These are phyloP conservation scores for Brachyistius frenatus DNA, from an alignment of 2,113 vertebrate genomes.

Conservation along the genomic window DNA sequence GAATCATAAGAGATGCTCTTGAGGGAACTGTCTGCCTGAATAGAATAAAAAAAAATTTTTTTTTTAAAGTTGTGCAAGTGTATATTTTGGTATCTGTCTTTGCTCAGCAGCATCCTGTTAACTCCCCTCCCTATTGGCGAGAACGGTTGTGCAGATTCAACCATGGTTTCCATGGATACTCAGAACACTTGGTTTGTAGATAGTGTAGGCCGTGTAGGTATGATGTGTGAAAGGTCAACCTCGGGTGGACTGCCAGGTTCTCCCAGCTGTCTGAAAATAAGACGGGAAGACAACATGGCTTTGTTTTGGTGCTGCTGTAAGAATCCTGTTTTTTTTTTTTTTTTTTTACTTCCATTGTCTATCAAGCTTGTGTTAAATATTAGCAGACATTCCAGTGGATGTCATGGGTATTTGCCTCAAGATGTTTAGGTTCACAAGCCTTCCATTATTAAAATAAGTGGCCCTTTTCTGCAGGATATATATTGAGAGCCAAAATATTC, in stretches of 20 bases:
- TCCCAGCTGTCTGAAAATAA: constrained; percentile 37
- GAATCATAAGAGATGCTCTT: not conserved
- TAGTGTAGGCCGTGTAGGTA: constrained; percentile 42
- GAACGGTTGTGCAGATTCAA: not conserved
- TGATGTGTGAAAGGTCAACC: constrained; percentile 48
- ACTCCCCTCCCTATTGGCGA: not conserved
- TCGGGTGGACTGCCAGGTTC: constrained; percentile 8
- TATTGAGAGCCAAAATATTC: no score
- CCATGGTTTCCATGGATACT: constrained; percentile 50
- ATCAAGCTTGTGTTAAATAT: constrained; percentile 46
- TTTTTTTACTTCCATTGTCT: constrained; percentile 45
- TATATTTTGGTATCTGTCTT: constrained; percentile 26
- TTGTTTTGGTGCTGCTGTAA: constrained; percentile 40
- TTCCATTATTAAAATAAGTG: constrained; percentile 41
- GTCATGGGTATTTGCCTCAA: constrained; percentile 32
- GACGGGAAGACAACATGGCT: constrained; percentile 26
- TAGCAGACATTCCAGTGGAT: constrained; percentile 49
- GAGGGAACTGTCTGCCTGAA: not conserved
- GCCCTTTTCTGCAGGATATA: not conserved
- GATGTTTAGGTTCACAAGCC: constrained; percentile 20
- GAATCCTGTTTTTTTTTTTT: constrained; percentile 13
- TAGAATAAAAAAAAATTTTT: not conserved
- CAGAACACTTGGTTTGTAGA: constrained; percentile 18
- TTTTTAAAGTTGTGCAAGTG: not conserved
- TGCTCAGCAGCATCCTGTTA: not conserved